Percentiles rank a stretch among this genome's conserved stretches.
phyloP scores from a whole-genome alignment of 2,797 vertebrate genomes.

The Orestias chungarensis region DNA sequence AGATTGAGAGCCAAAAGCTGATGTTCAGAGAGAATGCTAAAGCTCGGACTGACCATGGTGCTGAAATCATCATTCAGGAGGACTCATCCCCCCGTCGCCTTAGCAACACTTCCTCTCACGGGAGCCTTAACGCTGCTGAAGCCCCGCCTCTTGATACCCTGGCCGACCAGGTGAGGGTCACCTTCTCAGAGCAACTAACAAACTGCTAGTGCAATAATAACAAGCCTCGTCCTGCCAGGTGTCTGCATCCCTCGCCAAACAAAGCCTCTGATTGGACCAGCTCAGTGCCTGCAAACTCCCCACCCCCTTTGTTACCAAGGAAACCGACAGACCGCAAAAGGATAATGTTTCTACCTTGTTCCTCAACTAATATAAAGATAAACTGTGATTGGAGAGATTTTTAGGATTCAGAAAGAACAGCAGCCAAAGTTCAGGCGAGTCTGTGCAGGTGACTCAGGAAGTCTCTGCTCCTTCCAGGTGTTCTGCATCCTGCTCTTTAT shows the following conservation, averaged over 20 bases:
- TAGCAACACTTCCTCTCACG: constrained; percentile 87
- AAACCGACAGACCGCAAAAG: constrained; percentile 33
- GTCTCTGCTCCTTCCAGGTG: neutral
- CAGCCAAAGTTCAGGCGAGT: neutral
- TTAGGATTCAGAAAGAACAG: constrained; percentile 15
- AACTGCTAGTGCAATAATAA: neutral
- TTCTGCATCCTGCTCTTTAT: neutral
- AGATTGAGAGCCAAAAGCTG: constrained; percentile 92
- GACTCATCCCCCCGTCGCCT: constrained; percentile 85
- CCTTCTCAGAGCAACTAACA: neutral
- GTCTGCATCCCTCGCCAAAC: constrained; percentile 90
- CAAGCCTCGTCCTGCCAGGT: constrained; percentile 60
- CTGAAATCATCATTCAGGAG: constrained; percentile 87
- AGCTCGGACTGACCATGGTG: constrained; percentile 93
- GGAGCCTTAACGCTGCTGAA: constrained; percentile 88
- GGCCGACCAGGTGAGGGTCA: constrained; percentile 79
- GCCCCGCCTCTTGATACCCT: constrained; percentile 87
- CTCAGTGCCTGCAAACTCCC: constrained; percentile 26
- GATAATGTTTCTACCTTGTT: constrained; percentile 19
- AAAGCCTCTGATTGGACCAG: constrained; percentile 87
- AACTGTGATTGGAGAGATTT: constrained; percentile 20
- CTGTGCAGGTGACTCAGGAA: neutral
- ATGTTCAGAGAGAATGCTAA: constrained; percentile 89
- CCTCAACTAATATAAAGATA: constrained; percentile 1
- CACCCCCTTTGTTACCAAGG: constrained; percentile 30